Conservation (phyloP, 2,113 vertebrate genomes). For the Thunnus thynnus region DNA sequence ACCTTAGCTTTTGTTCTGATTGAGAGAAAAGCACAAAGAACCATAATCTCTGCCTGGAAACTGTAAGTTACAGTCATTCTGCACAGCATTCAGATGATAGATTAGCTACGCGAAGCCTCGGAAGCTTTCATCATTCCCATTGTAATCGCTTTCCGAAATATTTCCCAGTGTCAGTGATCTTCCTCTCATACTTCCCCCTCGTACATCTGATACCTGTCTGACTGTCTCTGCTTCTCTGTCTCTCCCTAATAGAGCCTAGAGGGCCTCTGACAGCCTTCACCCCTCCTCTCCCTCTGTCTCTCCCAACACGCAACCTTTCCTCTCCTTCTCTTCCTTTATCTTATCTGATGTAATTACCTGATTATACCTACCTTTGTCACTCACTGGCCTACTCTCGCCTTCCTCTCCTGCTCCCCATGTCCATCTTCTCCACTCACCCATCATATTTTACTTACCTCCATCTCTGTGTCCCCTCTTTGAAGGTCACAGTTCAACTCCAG, state of each 20-base stretch:
- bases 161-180: slow-evolving; percentile 66
- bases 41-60: not conserved
- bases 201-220: slow-evolving; percentile 71
- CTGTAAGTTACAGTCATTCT: slow-evolving; percentile 1
- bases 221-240: slow-evolving; percentile 57
- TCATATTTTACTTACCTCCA: slow-evolving; percentile 59
- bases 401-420: slow-evolving; percentile 18
- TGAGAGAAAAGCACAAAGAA: not conserved
- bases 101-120: slow-evolving; percentile 35
- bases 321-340: slow-evolving; percentile 62
- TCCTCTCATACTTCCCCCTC: slow-evolving; percentile 54
- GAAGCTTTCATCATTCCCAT: slow-evolving; percentile 60
- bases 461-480: slow-evolving; percentile 83
- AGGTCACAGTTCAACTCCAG: slow-evolving; percentile 85
- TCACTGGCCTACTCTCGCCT: slow-evolving; percentile 59
- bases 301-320: slow-evolving; percentile 37
- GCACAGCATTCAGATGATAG: slow-evolving; percentile 3
- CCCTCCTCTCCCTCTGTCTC: slow-evolving; percentile 47
- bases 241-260: slow-evolving; percentile 53
- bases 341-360: slow-evolving; percentile 84
- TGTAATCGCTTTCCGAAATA: slow-evolving; percentile 65
- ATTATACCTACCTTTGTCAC: slow-evolving; percentile 71
- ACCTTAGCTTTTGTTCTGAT: not conserved
- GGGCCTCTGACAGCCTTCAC: slow-evolving; percentile 57
- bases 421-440: slow-evolving; percentile 43